phyloP scores from a whole-genome alignment of 2,888 invertebrate genomes.

The Parthenolecanium corni region DNA sequence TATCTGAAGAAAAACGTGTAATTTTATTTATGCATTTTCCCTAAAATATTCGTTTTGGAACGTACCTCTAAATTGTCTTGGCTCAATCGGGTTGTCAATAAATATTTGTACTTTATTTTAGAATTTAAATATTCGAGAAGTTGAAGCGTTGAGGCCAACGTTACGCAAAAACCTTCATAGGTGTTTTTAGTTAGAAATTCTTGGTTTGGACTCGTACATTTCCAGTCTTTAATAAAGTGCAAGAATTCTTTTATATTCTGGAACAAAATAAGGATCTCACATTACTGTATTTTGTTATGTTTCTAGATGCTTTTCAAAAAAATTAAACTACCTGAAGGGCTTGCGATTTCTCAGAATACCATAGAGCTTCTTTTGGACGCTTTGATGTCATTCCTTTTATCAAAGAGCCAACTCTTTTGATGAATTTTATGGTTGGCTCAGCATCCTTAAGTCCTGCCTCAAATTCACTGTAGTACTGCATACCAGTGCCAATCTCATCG shows the following conservation, averaged over 20 bases:
- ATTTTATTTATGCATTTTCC: no score
- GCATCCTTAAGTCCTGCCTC: no score
- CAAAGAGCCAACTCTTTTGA: neutral
- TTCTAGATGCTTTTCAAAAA: no score
- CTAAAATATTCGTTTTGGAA: neutral
- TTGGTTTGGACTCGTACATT: neutral
- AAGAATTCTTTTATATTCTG: neutral
- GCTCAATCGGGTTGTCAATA: neutral
- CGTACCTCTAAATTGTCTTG: neutral
- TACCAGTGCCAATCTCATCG: no score
- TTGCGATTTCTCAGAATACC: no score
- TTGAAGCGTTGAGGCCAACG: neutral
- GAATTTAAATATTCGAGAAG: neutral
- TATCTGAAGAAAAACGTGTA: neutral
- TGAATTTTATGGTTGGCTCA: constrained; percentile 18
- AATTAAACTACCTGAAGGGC: no score
- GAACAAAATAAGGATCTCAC: neutral
- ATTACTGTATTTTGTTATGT: no score
- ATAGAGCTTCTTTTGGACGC: constrained; percentile 1
- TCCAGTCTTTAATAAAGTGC: neutral
- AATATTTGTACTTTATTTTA: neutral
- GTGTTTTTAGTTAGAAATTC: neutral
- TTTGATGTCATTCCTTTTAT: constrained; percentile 13
- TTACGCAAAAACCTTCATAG: neutral
- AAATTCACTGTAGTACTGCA: no score